Percentiles rank a stretch among this genome's conserved stretches.
phyloP scores from a whole-genome alignment of 2,888 invertebrate species.

The Ptychoptera contaminata region DNA sequence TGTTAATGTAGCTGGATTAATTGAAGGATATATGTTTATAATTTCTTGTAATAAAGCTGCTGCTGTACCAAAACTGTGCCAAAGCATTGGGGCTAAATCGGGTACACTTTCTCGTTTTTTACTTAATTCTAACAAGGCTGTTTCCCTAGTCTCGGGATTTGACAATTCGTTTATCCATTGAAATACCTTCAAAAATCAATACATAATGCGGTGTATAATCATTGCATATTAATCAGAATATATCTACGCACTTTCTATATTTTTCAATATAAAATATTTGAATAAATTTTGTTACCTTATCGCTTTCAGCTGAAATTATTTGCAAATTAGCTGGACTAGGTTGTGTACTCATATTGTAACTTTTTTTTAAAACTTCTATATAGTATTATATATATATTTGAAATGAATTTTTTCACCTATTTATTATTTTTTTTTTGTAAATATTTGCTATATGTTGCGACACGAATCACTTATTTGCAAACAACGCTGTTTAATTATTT shows the following conservation, averaged over 20 bases:
- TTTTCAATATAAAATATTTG: slow-evolving; percentile 4
- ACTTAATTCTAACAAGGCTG: slow-evolving; percentile 89
- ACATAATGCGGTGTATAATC: too few relatives aligned
- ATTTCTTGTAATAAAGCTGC: slow-evolving; percentile 94
- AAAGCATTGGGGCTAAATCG: slow-evolving; percentile 94
- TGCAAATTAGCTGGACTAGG: slow-evolving; percentile 60
- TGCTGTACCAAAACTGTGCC: slow-evolving; percentile 87
- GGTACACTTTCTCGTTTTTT: slow-evolving; percentile 66
- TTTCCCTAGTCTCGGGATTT: slow-evolving; percentile 87
- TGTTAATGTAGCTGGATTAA: slow-evolving; percentile 92
- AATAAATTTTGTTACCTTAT: slow-evolving; percentile 28
- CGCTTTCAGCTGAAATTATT: slow-evolving; percentile 55
- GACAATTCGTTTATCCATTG: slow-evolving; percentile 45
- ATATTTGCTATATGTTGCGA: too few relatives aligned
- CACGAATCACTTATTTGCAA: too few relatives aligned
- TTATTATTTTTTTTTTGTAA: too few relatives aligned
- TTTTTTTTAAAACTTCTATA: too few relatives aligned
- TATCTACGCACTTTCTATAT: too few relatives aligned
- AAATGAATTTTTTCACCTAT: too few relatives aligned
- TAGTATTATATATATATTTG: too few relatives aligned
- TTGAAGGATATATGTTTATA: slow-evolving; percentile 95
- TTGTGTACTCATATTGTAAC: slow-evolving; percentile 58
- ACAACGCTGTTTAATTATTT: too few relatives aligned
- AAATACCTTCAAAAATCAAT: slow-evolving; percentile 21
- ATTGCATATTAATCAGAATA: too few relatives aligned